phyloP scores from a whole-genome alignment of 2,797 vertebrate genomes.

The Spatula versicolor region DNA sequence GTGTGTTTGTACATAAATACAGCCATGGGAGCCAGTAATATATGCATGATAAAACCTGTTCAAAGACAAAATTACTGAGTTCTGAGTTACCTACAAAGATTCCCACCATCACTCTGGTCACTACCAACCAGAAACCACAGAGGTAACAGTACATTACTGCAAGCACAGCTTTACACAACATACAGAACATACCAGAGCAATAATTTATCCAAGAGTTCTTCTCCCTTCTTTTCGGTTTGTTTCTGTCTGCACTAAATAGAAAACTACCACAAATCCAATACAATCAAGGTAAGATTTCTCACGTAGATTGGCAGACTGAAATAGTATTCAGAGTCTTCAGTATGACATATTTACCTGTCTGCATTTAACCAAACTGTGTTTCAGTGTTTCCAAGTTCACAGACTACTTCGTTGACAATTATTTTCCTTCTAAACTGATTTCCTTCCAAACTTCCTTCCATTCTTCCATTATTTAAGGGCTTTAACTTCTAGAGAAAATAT shows the following conservation, averaged over 20 bases:
- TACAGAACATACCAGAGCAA: neutral
- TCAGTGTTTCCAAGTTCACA: neutral
- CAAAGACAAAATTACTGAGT: neutral
- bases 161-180: neutral
- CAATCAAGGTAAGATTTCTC: neutral
- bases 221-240: neutral
- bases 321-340: neutral
- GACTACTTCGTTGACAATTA: neutral
- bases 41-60: rapidly evolving
- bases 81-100: neutral
- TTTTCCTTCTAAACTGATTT: neutral
- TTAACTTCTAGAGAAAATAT: neutral
- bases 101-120: neutral
- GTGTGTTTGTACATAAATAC: neutral
- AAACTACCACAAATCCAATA: neutral
- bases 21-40: neutral
- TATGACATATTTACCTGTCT: neutral
- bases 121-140: neutral
- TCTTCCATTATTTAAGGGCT: neutral
- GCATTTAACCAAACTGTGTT: neutral
- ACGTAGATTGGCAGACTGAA: neutral
- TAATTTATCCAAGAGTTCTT: neutral
- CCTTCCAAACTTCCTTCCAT: neutral
- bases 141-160: neutral
- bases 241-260: neutral